Base-by-base conservation (phyloP, 2,888 invertebrate species). In the Mythimna ferrago region DNA sequence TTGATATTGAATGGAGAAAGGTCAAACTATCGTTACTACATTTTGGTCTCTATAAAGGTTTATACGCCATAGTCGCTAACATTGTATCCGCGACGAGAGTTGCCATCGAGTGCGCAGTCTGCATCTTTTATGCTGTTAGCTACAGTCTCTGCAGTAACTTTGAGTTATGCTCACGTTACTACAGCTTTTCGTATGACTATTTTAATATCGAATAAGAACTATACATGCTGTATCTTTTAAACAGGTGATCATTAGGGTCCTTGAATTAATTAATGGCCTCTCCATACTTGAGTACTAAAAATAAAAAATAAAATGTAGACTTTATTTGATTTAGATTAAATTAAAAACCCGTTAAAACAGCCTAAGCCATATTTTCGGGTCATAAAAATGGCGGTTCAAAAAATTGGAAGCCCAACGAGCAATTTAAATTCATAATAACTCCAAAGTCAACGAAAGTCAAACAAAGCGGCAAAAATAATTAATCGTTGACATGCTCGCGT, bases 381-480 rank as follows among this genome's bases (percentile, higher is more conserved):
- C 67, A 74, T 80, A 83, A 87, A 88, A 89, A 91, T 86, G 85
- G 84, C 87, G 75, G 81, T 86, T 78, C 73, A 83, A 90, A 92
- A 48, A 91, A 86, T 87, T 88, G 82, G 85, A 66, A 88, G 87
- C 88, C 88, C 85, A 84, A 87, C 87, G 88, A 91, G 91, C 91
- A 94, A 95, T 95, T 94, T 94, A 94, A 95, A 93, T 92, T 92
- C 90, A 91, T 93, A 93, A 93, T 93, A 93, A 93, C 92, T 91
- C 90, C 87, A 92, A 93, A 93, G 92, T 91, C 92, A 92, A 91
- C 92, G 90, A 91, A 93, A 94, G 91, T 94, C 92, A 94, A 94
- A 94, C 92, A 94, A 93, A 93, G 92, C 92, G 91, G 88, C 89
- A 89, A 93, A 93, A 93, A 93, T 93, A 93, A 94, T 93, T 93